These are phyloP conservation scores for Campoletis raptor DNA, from an alignment of 2,888 invertebrate genomes.

Conservation along the genomic window DNA sequence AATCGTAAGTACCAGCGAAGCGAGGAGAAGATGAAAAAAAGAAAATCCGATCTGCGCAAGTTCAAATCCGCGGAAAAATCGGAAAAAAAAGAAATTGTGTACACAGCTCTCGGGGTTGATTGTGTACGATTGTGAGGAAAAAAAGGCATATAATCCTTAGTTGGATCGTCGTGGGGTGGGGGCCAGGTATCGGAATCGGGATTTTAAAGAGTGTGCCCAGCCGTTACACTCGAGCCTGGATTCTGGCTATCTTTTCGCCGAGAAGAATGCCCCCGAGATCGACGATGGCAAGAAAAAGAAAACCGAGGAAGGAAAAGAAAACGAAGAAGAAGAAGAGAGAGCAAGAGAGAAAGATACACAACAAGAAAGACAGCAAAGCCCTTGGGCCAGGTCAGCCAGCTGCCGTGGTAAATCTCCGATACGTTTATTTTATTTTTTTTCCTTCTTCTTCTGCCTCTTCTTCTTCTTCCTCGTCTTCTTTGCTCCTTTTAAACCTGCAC, in stretches of 20 bases:
- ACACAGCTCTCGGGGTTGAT: constrained; percentile 22
- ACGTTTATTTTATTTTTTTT: constrained; percentile 54
- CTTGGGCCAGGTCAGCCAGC: constrained; percentile 68
- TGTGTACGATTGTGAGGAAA: constrained; percentile 45
- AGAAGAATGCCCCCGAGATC: constrained; percentile 43
- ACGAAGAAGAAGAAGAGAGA: constrained; percentile 14
- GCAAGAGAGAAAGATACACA: constrained; percentile 15
- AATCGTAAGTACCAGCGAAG: constrained; percentile 17
- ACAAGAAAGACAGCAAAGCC: constrained; percentile 41
- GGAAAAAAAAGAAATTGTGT: constrained; percentile 21
- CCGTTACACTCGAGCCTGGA: constrained; percentile 44
- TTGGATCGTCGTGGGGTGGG: constrained; percentile 24
- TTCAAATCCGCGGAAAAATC: constrained; percentile 54
- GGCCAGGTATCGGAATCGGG: constrained; percentile 59
- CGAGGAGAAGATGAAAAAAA: constrained; percentile 6
- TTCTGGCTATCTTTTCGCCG: constrained; percentile 29
- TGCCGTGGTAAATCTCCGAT: constrained; percentile 69
- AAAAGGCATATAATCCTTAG: constrained; percentile 39
- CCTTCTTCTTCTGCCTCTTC: constrained; percentile 12
- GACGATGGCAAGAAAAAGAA: constrained; percentile 31
- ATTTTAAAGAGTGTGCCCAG: constrained; percentile 57
- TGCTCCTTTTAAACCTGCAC: constrained; percentile 21
- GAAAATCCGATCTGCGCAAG: constrained; percentile 37
- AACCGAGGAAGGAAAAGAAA: constrained; percentile 1
- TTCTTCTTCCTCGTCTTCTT: background rate